Conservation (phyloP, 37 sponge, comb jelly and placozoan species). For the Diacarnus erythraeanus region DNA sequence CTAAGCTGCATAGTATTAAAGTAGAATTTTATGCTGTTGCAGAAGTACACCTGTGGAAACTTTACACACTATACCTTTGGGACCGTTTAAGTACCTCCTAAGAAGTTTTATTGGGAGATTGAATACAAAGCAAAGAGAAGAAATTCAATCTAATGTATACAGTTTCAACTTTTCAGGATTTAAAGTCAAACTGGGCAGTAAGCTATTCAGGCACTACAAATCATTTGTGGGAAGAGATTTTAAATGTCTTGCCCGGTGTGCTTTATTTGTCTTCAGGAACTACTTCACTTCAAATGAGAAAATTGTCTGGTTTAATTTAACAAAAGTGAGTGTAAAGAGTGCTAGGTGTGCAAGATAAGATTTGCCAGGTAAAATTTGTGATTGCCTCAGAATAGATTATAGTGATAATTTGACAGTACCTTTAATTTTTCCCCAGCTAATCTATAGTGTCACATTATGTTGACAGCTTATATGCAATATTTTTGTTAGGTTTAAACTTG, state of each 20-base stretch:
- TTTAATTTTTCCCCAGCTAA: too few species aligned
- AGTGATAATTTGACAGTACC: too few species aligned
- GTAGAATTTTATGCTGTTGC: not conserved
- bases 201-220: not conserved
- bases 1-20: not conserved
- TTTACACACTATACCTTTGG: constrained; percentile 9
- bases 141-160: constrained; percentile 7
- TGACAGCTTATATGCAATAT: too few species aligned
- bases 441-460: too few species aligned
- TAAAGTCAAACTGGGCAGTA: constrained; percentile 5
- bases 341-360: too few species aligned
- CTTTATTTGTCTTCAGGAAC: not conserved
- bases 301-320: not conserved
- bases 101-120: constrained; percentile 12
- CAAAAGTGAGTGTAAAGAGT: not conserved
- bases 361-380: not conserved
- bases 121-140: not conserved
- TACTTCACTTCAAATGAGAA: constrained; percentile 1
- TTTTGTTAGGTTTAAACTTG: not conserved
- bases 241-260: constrained; percentile 1
- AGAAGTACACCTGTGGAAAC: constrained; percentile 11
- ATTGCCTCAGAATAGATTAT: not conserved
- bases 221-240: constrained; percentile 22
- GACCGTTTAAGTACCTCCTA: constrained; percentile 16
- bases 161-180: constrained; percentile 7